These are phyloP conservation scores for Lycaon pictus DNA, from an alignment of 2,113 vertebrate genomes.

Conservation along the genomic window DNA sequence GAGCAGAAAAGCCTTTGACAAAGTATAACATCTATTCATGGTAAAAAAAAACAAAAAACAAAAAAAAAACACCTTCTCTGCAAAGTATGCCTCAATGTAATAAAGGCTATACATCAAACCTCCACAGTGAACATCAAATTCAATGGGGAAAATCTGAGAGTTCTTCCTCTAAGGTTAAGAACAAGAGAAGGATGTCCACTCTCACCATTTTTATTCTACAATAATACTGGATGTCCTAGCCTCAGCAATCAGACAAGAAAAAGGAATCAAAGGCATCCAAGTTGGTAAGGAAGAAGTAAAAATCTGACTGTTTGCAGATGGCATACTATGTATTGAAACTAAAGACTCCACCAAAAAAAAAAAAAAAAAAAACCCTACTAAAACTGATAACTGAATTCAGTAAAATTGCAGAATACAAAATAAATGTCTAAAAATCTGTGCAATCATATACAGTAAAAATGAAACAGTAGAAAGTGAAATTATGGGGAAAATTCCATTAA, in stretches of 20 bases:
- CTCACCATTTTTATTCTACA: not conserved
- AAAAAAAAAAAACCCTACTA: not conserved
- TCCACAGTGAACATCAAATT: not conserved
- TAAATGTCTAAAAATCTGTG: not conserved
- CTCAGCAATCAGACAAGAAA: not conserved
- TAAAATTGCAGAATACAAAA: not conserved
- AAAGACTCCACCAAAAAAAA: not conserved
- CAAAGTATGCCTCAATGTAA: not conserved
- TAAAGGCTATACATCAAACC: not conserved
- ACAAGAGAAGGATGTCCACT: not conserved
- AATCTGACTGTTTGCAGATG: not conserved
- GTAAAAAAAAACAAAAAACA: not conserved
- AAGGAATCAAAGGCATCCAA: not conserved
- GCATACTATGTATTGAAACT: not conserved
- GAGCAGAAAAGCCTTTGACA: not conserved
- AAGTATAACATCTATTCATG: not conserved
- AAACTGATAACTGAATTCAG: not conserved
- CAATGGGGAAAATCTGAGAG: not conserved
- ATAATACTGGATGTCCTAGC: not conserved
- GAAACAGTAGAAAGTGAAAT: not conserved
- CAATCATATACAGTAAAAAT: not conserved
- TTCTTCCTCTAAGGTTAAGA: not conserved
- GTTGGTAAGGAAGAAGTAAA: not conserved
- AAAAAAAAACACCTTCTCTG: not conserved
- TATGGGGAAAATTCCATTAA: not conserved